Evolutionary conservation across 1,140 invertebrate species (phyloP).

Genomic region (Maconellicoccus hirsutus): DNA sequence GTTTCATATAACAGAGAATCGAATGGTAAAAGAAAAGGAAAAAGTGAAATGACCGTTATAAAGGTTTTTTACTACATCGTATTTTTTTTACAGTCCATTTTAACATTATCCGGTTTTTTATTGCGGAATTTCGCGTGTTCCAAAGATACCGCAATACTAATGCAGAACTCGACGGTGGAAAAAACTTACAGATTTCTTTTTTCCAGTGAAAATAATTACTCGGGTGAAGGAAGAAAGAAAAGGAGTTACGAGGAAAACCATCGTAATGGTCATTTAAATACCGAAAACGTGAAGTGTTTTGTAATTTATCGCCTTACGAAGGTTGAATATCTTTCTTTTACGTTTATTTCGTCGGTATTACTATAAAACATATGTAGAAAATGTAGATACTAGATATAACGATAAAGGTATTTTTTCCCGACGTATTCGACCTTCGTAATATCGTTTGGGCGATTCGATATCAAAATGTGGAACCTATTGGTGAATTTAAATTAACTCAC

Average conservation of each 20-base stretch:
- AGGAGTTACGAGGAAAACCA: background rate
- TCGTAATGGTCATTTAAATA: slow-evolving; percentile 9
- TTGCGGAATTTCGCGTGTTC: background rate
- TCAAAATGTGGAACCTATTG: no score
- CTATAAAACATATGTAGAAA: no score
- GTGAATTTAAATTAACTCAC: no score
- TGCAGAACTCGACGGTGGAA: background rate
- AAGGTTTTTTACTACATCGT: slow-evolving; percentile 1
- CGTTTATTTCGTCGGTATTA: background rate
- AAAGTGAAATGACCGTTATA: slow-evolving; percentile 9
- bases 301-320: background rate
- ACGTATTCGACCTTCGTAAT: no score
- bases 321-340: background rate
- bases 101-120: slow-evolving; percentile 4
- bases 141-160: background rate
- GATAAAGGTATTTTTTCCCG: no score
- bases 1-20: background rate
- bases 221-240: background rate
- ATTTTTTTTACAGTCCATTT: slow-evolving; percentile 1
- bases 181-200: background rate
- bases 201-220: background rate
- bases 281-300: background rate
- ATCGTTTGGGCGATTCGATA: no score
- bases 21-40: background rate
- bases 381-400: no score